A percentile compares a stretch with the other conserved stretches of the same genome.
Conservation (phyloP, 2,888 invertebrate species). For the Junonia oenone region DNA sequence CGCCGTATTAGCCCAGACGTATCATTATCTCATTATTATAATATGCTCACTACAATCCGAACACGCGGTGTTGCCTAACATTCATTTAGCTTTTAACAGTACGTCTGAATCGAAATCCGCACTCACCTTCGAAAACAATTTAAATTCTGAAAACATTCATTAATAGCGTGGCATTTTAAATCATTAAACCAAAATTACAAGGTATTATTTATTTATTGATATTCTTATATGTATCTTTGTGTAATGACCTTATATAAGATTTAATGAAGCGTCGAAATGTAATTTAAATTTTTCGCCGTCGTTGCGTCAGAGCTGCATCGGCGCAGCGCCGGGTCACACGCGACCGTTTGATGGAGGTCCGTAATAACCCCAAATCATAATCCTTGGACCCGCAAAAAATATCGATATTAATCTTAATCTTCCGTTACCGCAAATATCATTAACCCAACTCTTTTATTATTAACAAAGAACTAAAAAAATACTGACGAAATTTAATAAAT, state of each 20-base stretch:
- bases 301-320: constrained; percentile 38
- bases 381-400: constrained; percentile 54
- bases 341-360: constrained; percentile 58
- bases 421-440: constrained; percentile 46
- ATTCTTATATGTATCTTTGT: constrained; percentile 14
- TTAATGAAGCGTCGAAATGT: constrained; percentile 16
- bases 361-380: constrained; percentile 66
- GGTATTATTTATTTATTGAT: constrained; percentile 14
- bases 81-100: constrained; percentile 11
- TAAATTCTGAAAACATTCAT: not conserved
- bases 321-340: constrained; percentile 52
- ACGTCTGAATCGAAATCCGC: not conserved
- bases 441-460: constrained; percentile 24
- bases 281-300: constrained; percentile 28
- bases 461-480: constrained; percentile 4
- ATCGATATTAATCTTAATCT: constrained; percentile 65
- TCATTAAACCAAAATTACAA: not conserved
- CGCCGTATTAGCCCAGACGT: constrained; percentile 63
- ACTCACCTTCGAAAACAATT: not conserved
- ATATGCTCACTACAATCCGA: constrained; percentile 37
- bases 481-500: constrained; percentile 27
- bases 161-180: not conserved
- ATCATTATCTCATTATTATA: constrained; percentile 74
- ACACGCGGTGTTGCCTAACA: constrained; percentile 25
- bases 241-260: constrained; percentile 18